These are phyloP conservation scores for Orchesellides sinensis DNA, from an alignment of 2,888 invertebrate genomes.

Conservation along the genomic window DNA sequence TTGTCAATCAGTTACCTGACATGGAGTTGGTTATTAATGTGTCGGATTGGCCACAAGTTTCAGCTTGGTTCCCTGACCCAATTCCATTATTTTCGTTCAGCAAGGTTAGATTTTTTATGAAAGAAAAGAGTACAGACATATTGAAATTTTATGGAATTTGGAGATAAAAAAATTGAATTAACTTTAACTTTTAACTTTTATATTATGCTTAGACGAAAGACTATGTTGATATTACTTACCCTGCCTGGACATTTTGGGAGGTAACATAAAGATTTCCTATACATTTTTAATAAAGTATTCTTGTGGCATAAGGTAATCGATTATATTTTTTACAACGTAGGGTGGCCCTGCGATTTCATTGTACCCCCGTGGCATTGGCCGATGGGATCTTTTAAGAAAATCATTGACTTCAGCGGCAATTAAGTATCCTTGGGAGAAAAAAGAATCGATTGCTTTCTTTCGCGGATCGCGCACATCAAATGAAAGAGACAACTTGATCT, in stretches of 20 bases:
- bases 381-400: constrained; percentile 92
- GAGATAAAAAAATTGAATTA: background rate
- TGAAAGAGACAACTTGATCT: constrained; percentile 91
- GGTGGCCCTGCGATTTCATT: constrained; percentile 97
- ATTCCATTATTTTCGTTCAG: constrained; percentile 97
- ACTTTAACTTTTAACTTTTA: background rate
- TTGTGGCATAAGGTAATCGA: background rate
- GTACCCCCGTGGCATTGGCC: constrained; percentile 94
- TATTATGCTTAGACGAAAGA: constrained; percentile 80
- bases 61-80: constrained; percentile 79
- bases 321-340: constrained; percentile 76
- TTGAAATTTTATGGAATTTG: background rate
- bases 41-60: constrained; percentile 94
- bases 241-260: constrained; percentile 97
- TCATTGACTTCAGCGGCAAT: constrained; percentile 83
- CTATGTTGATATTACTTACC: constrained; percentile 91
- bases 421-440: constrained; percentile 86
- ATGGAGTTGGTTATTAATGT: constrained; percentile 93
- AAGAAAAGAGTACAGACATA: background rate
- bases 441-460: constrained; percentile 85
- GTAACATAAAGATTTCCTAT: background rate
- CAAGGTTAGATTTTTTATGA: constrained; percentile 82
- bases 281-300: background rate
- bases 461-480: constrained; percentile 95
- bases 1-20: constrained; percentile 84